Percentiles rank a stretch among this genome's conserved stretches.
Conservation (phyloP, 2,113 vertebrate species). For the Elephantulus edwardii region DNA sequence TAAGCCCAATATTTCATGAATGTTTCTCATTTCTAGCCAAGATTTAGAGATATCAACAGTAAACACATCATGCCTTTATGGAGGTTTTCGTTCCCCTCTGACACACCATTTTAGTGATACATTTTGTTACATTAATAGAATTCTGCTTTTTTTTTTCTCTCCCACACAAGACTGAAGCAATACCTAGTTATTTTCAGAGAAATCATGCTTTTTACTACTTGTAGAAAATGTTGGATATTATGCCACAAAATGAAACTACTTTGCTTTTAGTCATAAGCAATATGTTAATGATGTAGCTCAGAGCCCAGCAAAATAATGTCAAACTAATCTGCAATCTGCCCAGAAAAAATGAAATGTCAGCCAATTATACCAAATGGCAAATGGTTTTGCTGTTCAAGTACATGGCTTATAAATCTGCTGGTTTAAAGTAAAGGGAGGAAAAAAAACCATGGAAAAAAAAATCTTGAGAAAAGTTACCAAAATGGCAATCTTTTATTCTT, state of each 20-base stretch:
- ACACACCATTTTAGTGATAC: slow-evolving; percentile 64
- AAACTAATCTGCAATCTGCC: slow-evolving; percentile 86
- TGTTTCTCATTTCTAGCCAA: slow-evolving; percentile 75
- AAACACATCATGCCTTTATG: slow-evolving; percentile 67
- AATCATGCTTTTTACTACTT: slow-evolving; percentile 68
- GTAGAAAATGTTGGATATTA: slow-evolving; percentile 78
- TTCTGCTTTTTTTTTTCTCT: slow-evolving; percentile 49
- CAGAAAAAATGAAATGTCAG: slow-evolving; percentile 89
- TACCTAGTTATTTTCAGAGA: slow-evolving; percentile 71
- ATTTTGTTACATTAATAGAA: slow-evolving; percentile 75
- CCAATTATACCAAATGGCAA: slow-evolving; percentile 88
- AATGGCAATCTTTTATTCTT: slow-evolving; percentile 44
- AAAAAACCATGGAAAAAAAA: slow-evolving; percentile 60
- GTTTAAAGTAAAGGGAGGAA: slow-evolving; percentile 69
- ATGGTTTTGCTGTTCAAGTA: slow-evolving; percentile 82
- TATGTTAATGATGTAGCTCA: slow-evolving; percentile 84
- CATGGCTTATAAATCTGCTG: slow-evolving; percentile 81
- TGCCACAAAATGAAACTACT: slow-evolving; percentile 78
- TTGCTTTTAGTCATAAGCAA: slow-evolving; percentile 81
- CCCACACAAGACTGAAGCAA: slow-evolving; percentile 48
- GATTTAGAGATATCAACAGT: slow-evolving; percentile 71
- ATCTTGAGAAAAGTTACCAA: slow-evolving; percentile 29
- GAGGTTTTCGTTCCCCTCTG: slow-evolving; percentile 64
- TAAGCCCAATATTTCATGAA: slow-evolving; percentile 73
- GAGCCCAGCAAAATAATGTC: slow-evolving; percentile 84